Percentiles rank a stretch among this genome's conserved stretches.
These are phyloP conservation scores for Leptinotarsa rubiginosa DNA, from an alignment of 2,888 invertebrate species.

Conservation along the genomic window DNA sequence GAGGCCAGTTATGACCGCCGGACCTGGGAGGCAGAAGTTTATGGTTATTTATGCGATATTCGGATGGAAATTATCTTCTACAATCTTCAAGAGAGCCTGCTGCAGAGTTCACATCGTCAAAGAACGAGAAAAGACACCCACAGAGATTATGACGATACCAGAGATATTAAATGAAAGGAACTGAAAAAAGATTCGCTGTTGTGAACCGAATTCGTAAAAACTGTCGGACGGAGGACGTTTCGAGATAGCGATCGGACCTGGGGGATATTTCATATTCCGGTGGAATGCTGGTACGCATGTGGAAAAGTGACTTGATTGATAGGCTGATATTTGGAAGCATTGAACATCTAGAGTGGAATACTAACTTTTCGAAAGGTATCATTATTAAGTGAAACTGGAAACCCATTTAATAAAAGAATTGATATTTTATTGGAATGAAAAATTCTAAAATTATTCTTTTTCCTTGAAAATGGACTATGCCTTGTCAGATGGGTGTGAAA, in stretches of 20 bases:
- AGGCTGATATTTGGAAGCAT: background rate
- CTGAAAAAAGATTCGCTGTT: slow-evolving; percentile 26
- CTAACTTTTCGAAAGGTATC: background rate
- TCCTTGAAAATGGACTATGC: too few relatives aligned
- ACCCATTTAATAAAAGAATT: too few relatives aligned
- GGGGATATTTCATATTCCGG: slow-evolving; percentile 28
- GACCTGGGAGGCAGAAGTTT: slow-evolving; percentile 61
- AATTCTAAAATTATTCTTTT: too few relatives aligned
- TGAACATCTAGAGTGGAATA: background rate
- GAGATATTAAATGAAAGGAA: slow-evolving; percentile 40
- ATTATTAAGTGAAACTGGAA: background rate
- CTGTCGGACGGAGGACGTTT: slow-evolving; percentile 23
- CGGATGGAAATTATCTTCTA: slow-evolving; percentile 52
- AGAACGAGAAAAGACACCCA: slow-evolving; percentile 45
- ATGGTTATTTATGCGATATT: slow-evolving; percentile 65
- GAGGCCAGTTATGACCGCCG: slow-evolving; percentile 59
- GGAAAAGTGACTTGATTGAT: background rate
- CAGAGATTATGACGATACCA: slow-evolving; percentile 47
- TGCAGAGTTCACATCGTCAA: slow-evolving; percentile 39
- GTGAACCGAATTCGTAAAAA: slow-evolving; percentile 34
- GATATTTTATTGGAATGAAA: too few relatives aligned
- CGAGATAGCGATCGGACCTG: slow-evolving; percentile 29
- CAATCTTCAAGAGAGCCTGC: slow-evolving; percentile 38
- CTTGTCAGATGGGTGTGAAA: too few relatives aligned
- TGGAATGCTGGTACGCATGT: background rate